Evolutionary conservation across 2,113 vertebrate genomes (phyloP).

Genomic region (Gymnocephalus cernua): DNA sequence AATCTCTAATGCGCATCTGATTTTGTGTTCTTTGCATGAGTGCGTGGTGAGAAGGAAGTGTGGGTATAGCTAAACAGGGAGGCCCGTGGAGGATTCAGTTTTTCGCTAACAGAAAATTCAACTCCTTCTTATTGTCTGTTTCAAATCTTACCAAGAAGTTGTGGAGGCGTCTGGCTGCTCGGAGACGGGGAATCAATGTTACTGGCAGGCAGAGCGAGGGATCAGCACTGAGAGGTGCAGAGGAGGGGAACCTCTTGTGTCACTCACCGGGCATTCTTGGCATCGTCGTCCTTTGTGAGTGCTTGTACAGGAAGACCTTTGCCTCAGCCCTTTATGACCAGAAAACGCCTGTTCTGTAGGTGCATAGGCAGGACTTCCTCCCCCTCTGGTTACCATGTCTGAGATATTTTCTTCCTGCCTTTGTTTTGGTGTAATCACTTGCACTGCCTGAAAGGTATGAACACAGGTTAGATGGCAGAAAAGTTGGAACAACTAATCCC

Average conservation of each 20-base stretch:
- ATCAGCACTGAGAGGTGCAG: conserved; percentile 36
- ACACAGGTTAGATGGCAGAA: conserved; percentile 12
- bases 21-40: conserved; percentile 37
- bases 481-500: conserved; percentile 12
- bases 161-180: conserved; percentile 67
- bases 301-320: conserved; percentile 26
- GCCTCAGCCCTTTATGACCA: conserved; percentile 12
- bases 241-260: conserved; percentile 59
- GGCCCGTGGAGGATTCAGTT: conserved; percentile 59
- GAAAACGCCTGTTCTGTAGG: conserved; percentile 33
- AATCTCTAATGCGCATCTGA: conserved; percentile 40
- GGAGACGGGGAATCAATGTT: conserved; percentile 63
- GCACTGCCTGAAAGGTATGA: conserved; percentile 13
- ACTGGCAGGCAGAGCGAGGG: conserved; percentile 59
- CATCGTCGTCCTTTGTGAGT: conserved; percentile 58
- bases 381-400: conserved; percentile 15
- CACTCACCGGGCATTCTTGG: conserved; percentile 60
- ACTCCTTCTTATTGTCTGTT: conserved; percentile 60
- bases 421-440: conserved; percentile 23
- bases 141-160: conserved; percentile 59
- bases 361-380: conserved; percentile 43
- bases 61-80: conserved; percentile 63
- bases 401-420: conserved; percentile 24
- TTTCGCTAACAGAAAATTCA: conserved; percentile 33
- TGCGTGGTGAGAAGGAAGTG: conserved; percentile 46